Evolutionary conservation across 2,113 vertebrate species (phyloP).

Genomic region (Planiliza haematocheilus): DNA sequence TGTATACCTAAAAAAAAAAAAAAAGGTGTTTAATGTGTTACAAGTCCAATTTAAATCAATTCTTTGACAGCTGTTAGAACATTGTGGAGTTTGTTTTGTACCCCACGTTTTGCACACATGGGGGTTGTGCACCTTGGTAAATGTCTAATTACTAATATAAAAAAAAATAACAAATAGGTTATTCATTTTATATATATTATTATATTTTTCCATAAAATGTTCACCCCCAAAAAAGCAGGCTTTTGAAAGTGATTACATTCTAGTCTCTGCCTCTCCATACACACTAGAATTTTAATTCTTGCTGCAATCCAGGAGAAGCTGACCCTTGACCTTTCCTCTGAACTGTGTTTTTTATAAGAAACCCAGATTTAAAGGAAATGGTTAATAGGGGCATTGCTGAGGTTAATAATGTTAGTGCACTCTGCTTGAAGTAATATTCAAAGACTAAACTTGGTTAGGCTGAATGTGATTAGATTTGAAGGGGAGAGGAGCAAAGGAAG

Average conservation of each 20-base stretch:
- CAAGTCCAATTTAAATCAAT: too few species aligned
- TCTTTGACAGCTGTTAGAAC: too few species aligned
- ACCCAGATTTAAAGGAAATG: slow-evolving; percentile 32
- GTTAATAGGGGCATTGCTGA: slow-evolving; percentile 24
- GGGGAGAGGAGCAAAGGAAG: not conserved
- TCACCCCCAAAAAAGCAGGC: not conserved
- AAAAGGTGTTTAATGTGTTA: too few species aligned
- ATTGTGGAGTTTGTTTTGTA: too few species aligned
- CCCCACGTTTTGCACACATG: too few species aligned
- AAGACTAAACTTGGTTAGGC: slow-evolving; percentile 43
- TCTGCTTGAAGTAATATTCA: slow-evolving; percentile 25
- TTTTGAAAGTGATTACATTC: not conserved
- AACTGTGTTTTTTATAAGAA: slow-evolving; percentile 1
- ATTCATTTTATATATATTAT: too few species aligned
- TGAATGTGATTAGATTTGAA: slow-evolving; percentile 41
- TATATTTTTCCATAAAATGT: too few species aligned
- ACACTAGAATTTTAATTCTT: slow-evolving; percentile 8
- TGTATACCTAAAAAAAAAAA: too few species aligned
- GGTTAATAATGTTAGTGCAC: slow-evolving; percentile 53
- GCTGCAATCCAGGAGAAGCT: not conserved
- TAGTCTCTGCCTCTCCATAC: not conserved
- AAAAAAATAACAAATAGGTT: too few species aligned
- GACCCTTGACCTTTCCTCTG: slow-evolving; percentile 15
- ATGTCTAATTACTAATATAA: too few species aligned
- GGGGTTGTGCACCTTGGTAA: too few species aligned